Conservation (phyloP, 2,113 vertebrate species). For the Lipotes vexillifer region DNA sequence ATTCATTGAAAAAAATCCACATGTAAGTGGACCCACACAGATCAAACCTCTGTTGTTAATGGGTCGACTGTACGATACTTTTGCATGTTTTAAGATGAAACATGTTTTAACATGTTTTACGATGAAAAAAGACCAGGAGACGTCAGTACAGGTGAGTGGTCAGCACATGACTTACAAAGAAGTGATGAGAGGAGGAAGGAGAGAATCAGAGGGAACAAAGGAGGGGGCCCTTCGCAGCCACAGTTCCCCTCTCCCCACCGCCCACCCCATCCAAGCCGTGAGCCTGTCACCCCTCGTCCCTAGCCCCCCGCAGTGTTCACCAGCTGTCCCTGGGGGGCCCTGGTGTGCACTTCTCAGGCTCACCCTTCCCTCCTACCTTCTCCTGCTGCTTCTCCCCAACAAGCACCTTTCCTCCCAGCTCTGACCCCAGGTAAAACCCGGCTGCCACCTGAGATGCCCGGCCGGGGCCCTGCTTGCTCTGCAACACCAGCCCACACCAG, state of each 20-base stretch:
- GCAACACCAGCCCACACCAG: not conserved
- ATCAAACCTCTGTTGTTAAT: too few species aligned
- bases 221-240: not conserved
- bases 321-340: not conserved
- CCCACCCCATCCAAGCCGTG: not conserved
- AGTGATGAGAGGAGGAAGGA: not conserved
- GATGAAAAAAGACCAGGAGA: not conserved
- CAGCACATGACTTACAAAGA: not conserved
- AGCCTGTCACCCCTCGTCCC: too few species aligned
- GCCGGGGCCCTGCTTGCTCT: not conserved
- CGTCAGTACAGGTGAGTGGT: not conserved
- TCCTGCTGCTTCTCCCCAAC: not conserved
- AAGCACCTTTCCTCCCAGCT: not conserved
- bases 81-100: too few species aligned
- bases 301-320: not conserved
- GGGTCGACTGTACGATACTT: not conserved
- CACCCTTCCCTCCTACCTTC: not conserved
- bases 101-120: not conserved
- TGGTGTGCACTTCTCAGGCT: not conserved
- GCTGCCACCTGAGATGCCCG: not conserved
- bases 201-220: not conserved
- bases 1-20: too few species aligned
- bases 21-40: too few species aligned
- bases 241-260: not conserved
- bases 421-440: not conserved